Base-by-base conservation (phyloP, 1,140 invertebrate species). In the Babylonia areolata region DNA sequence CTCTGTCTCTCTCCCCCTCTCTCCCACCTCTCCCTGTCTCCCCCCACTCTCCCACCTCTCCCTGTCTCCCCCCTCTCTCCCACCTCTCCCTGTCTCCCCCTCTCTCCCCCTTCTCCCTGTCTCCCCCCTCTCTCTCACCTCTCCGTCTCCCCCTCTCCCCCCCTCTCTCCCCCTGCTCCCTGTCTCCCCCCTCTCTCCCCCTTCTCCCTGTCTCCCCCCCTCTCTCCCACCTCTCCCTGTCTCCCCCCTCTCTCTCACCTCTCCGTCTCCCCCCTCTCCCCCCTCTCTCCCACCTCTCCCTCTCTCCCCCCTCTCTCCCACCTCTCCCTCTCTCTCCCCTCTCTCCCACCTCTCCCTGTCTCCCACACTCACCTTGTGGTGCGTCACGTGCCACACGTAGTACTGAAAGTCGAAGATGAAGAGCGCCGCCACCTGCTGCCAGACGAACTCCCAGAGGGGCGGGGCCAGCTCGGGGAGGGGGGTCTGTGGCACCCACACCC, bases 351-450 rank as follows among this genome's bases (percentile, higher is more conserved):
- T 77, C 73, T 37, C 73, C 37, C 73, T 77, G 17, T 37, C 31
- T 37, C 73, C 11, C 73, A 35, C 73, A 35, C 73, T 40, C 73
- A 15, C 73, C 87, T 93, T 93, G 86, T 95, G 94, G 73, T 94
- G 92, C 23, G 89, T 86, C 82, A 87, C 87, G 88, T 95, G 94
- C 92, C 94, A 95, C 2, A 94, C 91, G 88, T 90, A 95, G 87
- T 95, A 95, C 78, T 93, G 92, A 37, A 94, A 92, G 81, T 95
- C 94, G 86, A 95, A 95, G 35, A 94, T 86, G 9, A 94, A 20
- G 58, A 95, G 88, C 69, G 87, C 91, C 0, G 94, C 92, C 0
- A 93, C 64, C 77, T 93, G 90, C 28, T 95, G 94, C 90, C 92
- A 94, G 15, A 92, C 17, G 77, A 95, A 92, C 71, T 95, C 94